phyloP scores from a whole-genome alignment of 1,140 invertebrate species.

The Drosophila pruinosa region DNA sequence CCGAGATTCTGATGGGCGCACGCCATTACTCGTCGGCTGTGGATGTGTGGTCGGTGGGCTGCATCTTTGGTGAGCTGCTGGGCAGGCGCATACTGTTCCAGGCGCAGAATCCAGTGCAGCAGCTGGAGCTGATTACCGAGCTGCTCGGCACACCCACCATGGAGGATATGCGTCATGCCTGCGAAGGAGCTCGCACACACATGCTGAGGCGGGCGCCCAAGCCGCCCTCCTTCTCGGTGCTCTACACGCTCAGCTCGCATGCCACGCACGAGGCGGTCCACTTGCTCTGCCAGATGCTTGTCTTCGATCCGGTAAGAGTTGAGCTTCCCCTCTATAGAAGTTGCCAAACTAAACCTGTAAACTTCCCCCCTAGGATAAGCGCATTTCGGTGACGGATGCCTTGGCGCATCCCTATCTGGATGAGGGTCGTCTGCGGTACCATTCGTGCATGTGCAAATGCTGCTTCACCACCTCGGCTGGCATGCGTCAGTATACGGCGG shows the following conservation, averaged over 20 bases:
- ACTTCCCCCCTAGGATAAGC: slow-evolving; percentile 88
- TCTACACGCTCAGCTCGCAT: slow-evolving; percentile 95
- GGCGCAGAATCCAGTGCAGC: slow-evolving; percentile 96
- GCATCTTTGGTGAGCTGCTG: slow-evolving; percentile 98
- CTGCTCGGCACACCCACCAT: slow-evolving; percentile 97
- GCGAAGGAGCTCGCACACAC: slow-evolving; percentile 96
- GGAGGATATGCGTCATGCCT: slow-evolving; percentile 98
- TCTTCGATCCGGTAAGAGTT: slow-evolving; percentile 95
- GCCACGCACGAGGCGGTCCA: slow-evolving; percentile 99
- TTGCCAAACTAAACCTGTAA: not conserved
- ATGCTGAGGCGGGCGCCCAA: slow-evolving; percentile 95
- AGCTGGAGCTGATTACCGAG: slow-evolving; percentile 98
- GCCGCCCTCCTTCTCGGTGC: slow-evolving; percentile 92
- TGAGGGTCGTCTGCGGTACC: slow-evolving; percentile 98
- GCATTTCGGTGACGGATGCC: slow-evolving; percentile 96
- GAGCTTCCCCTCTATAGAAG: not conserved
- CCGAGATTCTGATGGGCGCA: slow-evolving; percentile 99
- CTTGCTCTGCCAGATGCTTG: slow-evolving; percentile 98
- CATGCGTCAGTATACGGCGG: slow-evolving; percentile 93
- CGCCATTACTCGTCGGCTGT: slow-evolving; percentile 98
- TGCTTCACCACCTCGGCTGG: slow-evolving; percentile 92
- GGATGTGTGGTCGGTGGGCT: slow-evolving; percentile 99
- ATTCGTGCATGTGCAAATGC: slow-evolving; percentile 99
- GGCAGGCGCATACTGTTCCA: slow-evolving; percentile 98
- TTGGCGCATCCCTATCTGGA: slow-evolving; percentile 98